phyloP scores from a whole-genome alignment of 2,113 vertebrate species.

The Dicrurus megarhynchus region DNA sequence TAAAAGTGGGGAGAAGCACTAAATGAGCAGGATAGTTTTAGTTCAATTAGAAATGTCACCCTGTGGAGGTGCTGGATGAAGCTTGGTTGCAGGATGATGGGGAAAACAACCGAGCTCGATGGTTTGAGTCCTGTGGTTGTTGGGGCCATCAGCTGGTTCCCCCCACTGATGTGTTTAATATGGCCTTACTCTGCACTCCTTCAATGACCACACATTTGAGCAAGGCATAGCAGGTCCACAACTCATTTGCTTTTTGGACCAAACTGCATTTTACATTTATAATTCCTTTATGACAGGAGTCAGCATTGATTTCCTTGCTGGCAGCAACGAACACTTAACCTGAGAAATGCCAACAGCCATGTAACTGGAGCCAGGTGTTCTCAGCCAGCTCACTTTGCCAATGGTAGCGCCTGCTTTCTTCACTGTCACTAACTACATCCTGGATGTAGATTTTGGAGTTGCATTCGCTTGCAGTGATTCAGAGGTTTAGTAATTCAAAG shows the following conservation, averaged over 20 bases:
- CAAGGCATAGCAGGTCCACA: not conserved
- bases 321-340: not conserved
- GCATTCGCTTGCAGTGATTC: not conserved
- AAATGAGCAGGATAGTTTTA: not conserved
- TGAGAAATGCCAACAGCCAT: not conserved
- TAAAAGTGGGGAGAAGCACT: not conserved
- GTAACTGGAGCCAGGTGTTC: not conserved
- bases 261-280: not conserved
- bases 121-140: not conserved
- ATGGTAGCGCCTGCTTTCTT: not conserved
- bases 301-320: not conserved
- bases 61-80: not conserved
- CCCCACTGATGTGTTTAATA: not conserved
- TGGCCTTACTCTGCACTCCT: not conserved
- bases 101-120: not conserved
- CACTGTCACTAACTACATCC: not conserved
- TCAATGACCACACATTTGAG: fast-evolving
- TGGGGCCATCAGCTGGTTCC: not conserved
- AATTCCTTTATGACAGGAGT: not conserved
- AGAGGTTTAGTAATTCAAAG: conserved; percentile 14
- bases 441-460: not conserved
- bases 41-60: not conserved
- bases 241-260: not conserved
- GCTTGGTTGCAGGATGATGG: fast-evolving
- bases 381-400: not conserved